These are phyloP conservation scores for Dinomys branickii DNA, from an alignment of 2,113 vertebrate species.

Conservation along the genomic window DNA sequence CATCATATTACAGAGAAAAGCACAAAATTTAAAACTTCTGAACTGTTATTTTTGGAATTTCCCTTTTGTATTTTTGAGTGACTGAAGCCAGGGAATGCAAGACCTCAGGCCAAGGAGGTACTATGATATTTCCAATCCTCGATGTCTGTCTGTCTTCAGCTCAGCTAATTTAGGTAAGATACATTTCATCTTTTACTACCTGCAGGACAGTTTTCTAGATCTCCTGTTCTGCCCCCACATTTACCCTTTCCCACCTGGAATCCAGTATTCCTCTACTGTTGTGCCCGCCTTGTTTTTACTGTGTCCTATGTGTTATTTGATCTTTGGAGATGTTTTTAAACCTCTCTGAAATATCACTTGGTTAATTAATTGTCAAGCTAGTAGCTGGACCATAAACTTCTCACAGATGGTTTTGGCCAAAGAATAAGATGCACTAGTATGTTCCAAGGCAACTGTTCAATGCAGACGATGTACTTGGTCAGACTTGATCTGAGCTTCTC, in stretches of 20 bases:
- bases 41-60: background rate
- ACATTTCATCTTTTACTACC: background rate
- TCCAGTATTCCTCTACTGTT: background rate
- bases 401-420: background rate
- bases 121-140: background rate
- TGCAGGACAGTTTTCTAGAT: background rate
- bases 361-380: background rate
- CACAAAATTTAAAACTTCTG: background rate
- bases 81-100: background rate
- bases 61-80: background rate
- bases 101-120: background rate
- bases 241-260: background rate
- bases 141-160: background rate
- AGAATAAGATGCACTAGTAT: background rate
- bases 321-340: background rate
- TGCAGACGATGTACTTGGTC: background rate
- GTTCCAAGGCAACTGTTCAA: background rate
- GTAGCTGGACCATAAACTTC: background rate
- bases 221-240: background rate
- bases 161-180: conserved; percentile 18
- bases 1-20: background rate
- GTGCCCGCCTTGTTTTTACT: background rate
- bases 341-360: background rate
- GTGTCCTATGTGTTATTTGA: background rate
- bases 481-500: background rate